Evolutionary conservation across 2,888 invertebrate species (phyloP), one percentile per base, ranked within the genome.

Genomic region (Tetropium fuscum): DNA sequence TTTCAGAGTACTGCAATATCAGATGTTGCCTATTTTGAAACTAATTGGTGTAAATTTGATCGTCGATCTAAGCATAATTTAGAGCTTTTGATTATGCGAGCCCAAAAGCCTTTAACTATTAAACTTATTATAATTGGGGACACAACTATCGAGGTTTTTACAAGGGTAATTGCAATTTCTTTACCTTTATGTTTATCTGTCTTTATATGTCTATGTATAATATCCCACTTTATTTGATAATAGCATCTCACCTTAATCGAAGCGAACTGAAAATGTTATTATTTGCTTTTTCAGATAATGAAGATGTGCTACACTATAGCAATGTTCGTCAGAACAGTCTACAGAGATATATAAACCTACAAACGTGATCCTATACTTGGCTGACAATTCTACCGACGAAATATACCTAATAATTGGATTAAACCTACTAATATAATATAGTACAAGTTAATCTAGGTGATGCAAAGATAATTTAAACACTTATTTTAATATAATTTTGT

Each of bases 1-100:
- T 34, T 32, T 11, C 32, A 53, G 53, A 53, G 53, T 30, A 27
- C 30, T 40, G 41, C 16, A 15, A 32, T 53, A 41, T 53, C 53
- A 1, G 53, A 53, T 10, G 7, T 53, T 1, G 43, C 43, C 1
- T 53, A 53, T 10, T 20, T 32, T 13, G 30, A 53, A 16, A 41
- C 41, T 5, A 32, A 53, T 10, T 53, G 53, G 53, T 11, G 25
- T 3, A 27, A 20, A 3, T 53, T 16, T 27, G 34, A 30, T 16
- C 41, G 30, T 5, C 8, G 10, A 7, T 30, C 32, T 34, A 3
- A 11, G 13, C 16, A 20, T 13, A 7, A 32, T 8, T 34, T 53
- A 13, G 8, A 10, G 11, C 15, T 53, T 4, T 16, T 53, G 40
- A 53, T 53, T 41, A 19, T 41, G 16, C 38, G 53, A 30, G 15